Percentiles rank a stretch among this genome's conserved stretches.
Evolutionary conservation across 1,140 invertebrate species (phyloP).

Genomic region (Drosophila oshimai): DNA sequence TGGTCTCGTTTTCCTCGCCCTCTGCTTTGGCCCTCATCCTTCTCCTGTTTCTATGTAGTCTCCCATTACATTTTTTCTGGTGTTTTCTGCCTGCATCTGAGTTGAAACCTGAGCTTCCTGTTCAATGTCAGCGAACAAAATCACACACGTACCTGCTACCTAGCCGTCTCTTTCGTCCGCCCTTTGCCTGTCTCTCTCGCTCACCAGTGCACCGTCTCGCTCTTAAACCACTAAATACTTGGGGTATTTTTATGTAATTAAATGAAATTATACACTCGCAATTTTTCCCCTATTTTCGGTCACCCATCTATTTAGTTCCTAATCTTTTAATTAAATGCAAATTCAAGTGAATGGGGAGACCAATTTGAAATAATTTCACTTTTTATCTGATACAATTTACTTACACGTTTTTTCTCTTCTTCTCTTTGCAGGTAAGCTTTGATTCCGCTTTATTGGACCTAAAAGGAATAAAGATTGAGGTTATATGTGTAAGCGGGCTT

Average conservation of each 20-base stretch:
- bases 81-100: slow-evolving; percentile 43
- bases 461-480: slow-evolving; percentile 7
- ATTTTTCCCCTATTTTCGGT: slow-evolving; percentile 9
- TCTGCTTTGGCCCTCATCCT: background rate
- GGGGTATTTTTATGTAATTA: slow-evolving; percentile 68
- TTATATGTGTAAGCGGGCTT: slow-evolving; percentile 37
- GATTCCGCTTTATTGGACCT: slow-evolving; percentile 27
- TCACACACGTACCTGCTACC: slow-evolving; percentile 8
- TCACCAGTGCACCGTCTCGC: background rate
- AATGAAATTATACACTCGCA: slow-evolving; percentile 69
- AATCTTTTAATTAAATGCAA: slow-evolving; percentile 75
- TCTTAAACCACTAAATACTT: slow-evolving; percentile 50
- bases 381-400: slow-evolving; percentile 36
- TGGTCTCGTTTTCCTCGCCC: slow-evolving; percentile 18
- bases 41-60: background rate
- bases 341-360: slow-evolving; percentile 2
- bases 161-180: background rate
- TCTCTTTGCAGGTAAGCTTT: slow-evolving; percentile 65
- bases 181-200: no score
- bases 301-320: slow-evolving; percentile 13
- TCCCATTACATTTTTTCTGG: slow-evolving; percentile 30
- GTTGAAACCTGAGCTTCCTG: slow-evolving; percentile 75
- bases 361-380: slow-evolving; percentile 10
- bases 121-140: slow-evolving; percentile 58
- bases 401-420: slow-evolving; percentile 10